Percentiles rank a stretch among this genome's conserved stretches.
phyloP scores from a whole-genome alignment of 1,140 invertebrate species.

The Drosophila dunni region DNA sequence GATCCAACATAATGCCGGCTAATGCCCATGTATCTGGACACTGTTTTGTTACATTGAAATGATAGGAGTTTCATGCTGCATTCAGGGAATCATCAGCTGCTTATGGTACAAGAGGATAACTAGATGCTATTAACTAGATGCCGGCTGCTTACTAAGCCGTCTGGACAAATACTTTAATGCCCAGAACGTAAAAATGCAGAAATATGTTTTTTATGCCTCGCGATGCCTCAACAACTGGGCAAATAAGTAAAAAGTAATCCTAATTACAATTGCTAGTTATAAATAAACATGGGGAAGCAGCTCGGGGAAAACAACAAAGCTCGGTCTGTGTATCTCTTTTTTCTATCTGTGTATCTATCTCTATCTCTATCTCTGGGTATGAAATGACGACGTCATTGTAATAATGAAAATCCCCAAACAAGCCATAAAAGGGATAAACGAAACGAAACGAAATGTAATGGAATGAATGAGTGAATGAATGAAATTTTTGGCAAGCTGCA shows the following conservation, averaged over 20 bases:
- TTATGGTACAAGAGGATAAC: slow-evolving; percentile 38
- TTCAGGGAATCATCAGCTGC: slow-evolving; percentile 42
- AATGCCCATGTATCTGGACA: slow-evolving; percentile 19
- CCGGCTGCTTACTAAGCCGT: slow-evolving; percentile 58
- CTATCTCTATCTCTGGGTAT: slow-evolving; percentile 9
- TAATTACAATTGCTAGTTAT: slow-evolving; percentile 82
- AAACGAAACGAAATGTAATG: slow-evolving; percentile 60
- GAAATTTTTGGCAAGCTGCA: slow-evolving; percentile 59
- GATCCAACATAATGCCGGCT: slow-evolving; percentile 32
- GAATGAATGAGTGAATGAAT: slow-evolving; percentile 43
- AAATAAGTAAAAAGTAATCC: slow-evolving; percentile 82
- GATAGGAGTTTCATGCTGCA: slow-evolving; percentile 15
- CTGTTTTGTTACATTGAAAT: slow-evolving; percentile 22
- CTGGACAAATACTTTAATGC: slow-evolving; percentile 74
- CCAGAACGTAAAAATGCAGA: slow-evolving; percentile 64
- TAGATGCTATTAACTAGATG: slow-evolving; percentile 52
- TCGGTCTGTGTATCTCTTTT: not conserved
- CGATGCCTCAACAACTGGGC: slow-evolving; percentile 62
- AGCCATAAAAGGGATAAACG: slow-evolving; percentile 80
- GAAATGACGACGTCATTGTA: slow-evolving; percentile 63
- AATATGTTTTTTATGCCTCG: slow-evolving; percentile 70
- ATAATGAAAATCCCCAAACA: slow-evolving; percentile 79
- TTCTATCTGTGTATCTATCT: not conserved
- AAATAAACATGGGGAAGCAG: slow-evolving; percentile 72
- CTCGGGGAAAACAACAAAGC: slow-evolving; percentile 29